Conservation (phyloP, 2,888 invertebrate genomes). For the Leptopilina drosophilae region DNA sequence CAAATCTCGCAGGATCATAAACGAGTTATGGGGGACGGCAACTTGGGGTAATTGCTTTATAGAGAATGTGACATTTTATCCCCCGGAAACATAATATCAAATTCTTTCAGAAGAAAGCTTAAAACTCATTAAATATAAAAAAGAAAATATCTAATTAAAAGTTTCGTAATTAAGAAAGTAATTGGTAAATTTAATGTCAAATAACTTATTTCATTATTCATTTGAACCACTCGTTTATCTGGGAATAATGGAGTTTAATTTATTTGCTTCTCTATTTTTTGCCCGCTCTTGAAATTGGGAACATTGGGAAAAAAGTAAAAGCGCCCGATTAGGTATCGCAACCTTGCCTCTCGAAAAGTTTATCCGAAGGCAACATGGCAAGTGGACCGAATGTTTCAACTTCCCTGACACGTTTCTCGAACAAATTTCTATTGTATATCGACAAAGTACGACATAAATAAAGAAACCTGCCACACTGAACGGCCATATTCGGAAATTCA, state of each 20-base stretch:
- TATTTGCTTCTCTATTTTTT: not conserved
- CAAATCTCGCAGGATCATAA: slow-evolving; percentile 24
- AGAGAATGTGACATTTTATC: slow-evolving; percentile 14
- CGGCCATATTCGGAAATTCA: slow-evolving; percentile 65
- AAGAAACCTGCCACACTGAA: slow-evolving; percentile 49
- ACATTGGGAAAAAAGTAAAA: not conserved
- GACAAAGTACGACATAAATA: slow-evolving; percentile 69
- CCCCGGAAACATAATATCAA: not conserved
- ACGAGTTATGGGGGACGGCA: slow-evolving; percentile 27
- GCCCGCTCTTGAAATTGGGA: not conserved
- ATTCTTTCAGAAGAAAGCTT: not conserved
- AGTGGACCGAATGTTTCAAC: slow-evolving; percentile 49
- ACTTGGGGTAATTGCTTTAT: slow-evolving; percentile 25
- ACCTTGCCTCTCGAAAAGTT: slow-evolving; percentile 18
- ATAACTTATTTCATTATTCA: slow-evolving; percentile 13
- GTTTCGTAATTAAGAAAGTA: slow-evolving; percentile 5
- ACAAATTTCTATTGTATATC: slow-evolving; percentile 70
- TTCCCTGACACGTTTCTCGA: slow-evolving; percentile 64
- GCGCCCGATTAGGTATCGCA: not conserved
- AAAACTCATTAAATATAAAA: slow-evolving; percentile 3
- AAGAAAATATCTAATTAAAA: slow-evolving; percentile 15
- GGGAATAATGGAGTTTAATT: slow-evolving; percentile 10
- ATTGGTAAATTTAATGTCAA: slow-evolving; percentile 9
- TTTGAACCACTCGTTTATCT: not conserved
- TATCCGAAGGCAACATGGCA: slow-evolving; percentile 12